Conservation (phyloP, 1,140 invertebrate species). For the Drosophila truncata region DNA sequence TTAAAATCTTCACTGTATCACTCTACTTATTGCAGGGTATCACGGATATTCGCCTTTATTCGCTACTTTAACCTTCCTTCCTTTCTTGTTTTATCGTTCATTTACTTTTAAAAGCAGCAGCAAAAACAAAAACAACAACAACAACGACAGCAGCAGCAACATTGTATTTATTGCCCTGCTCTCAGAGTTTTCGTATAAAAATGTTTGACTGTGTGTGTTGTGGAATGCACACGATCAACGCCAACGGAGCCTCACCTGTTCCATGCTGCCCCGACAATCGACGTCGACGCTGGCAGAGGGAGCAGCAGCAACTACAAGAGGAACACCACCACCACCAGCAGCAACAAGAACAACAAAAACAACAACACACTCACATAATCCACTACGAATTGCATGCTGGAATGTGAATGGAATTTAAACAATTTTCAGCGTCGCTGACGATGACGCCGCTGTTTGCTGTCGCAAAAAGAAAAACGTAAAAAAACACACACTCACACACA, state of each 20-base stretch:
- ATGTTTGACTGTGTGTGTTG: constrained; percentile 55
- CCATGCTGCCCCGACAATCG: constrained; percentile 68
- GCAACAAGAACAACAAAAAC: constrained; percentile 43
- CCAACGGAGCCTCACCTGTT: constrained; percentile 77
- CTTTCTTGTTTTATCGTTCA: constrained; percentile 78
- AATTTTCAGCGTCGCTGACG: constrained; percentile 82
- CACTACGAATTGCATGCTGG: constrained; percentile 85
- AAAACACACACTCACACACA: constrained; percentile 9
- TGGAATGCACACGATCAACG: constrained; percentile 77
- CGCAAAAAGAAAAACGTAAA: constrained; percentile 29
- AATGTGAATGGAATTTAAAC: constrained; percentile 85
- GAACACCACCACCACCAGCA: constrained; percentile 29
- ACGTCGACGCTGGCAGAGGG: constrained; percentile 37
- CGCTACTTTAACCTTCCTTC: constrained; percentile 36
- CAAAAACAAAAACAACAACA: constrained; percentile 43
- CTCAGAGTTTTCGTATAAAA: constrained; percentile 29
- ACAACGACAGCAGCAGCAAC: constrained; percentile 17
- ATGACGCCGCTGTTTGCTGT: constrained; percentile 69
- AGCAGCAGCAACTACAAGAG: constrained; percentile 51
- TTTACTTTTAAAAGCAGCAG: constrained; percentile 76
- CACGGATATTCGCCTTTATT: constrained; percentile 1
- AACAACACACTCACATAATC: constrained; percentile 56
- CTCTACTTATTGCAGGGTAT: constrained; percentile 19
- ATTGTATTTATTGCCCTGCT: constrained; percentile 77
- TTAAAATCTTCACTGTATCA: not conserved